These are phyloP conservation scores for Prionchulus punctatus DNA, from an alignment of 2,888 invertebrate species.

Conservation along the genomic window DNA sequence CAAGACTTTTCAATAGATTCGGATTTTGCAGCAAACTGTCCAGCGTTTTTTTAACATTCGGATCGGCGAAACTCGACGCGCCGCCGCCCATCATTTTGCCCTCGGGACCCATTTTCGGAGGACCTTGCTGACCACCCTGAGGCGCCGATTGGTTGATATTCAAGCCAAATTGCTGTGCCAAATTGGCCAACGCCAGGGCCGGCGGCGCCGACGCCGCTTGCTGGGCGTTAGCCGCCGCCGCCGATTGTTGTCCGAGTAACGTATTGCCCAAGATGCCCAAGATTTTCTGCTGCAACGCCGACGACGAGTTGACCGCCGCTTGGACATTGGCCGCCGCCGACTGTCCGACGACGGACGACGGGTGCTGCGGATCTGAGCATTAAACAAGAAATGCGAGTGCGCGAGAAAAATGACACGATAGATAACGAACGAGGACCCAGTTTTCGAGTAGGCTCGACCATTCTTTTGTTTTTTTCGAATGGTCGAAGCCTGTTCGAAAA, in stretches of 20 bases:
- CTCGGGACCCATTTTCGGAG: neutral
- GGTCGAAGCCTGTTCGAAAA: no score
- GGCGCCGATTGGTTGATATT: neutral
- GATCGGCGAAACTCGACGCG: neutral
- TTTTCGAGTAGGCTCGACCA: neutral
- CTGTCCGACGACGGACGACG: no score
- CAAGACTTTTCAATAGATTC: neutral
- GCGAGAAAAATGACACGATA: neutral
- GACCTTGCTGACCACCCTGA: neutral
- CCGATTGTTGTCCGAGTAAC: neutral
- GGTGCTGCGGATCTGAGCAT: no score
- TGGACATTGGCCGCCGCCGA: neutral
- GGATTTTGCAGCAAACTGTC: conserved; percentile 8
- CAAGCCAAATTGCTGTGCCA: neutral
- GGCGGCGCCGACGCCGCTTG: neutral
- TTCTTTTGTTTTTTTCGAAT: no score
- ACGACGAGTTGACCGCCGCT: neutral
- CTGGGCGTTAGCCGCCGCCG: neutral
- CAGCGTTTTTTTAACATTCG: neutral
- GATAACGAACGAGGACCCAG: neutral
- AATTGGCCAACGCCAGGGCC: neutral
- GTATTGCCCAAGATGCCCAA: conserved; percentile 54
- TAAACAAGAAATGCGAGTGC: no score
- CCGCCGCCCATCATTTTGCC: neutral
- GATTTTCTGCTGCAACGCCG: conserved; percentile 58